Evolutionary conservation across 2,113 vertebrate species (phyloP).

Genomic region (Chrysochloris asiatica): DNA sequence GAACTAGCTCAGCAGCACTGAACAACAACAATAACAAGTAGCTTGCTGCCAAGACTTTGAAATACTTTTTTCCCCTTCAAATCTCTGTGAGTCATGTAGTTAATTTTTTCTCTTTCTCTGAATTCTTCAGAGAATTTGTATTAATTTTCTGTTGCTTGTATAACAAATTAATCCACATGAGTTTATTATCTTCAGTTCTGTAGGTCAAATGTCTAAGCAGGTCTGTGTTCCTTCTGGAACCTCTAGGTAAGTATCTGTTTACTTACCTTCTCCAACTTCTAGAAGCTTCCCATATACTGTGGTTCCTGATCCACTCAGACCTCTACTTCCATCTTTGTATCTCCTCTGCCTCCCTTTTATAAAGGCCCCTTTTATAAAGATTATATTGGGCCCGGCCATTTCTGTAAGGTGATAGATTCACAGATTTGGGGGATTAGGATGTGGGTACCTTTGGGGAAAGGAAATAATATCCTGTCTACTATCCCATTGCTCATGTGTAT

Average conservation of each 20-base stretch:
- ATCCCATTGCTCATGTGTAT: too few relatives aligned
- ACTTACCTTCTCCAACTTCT: background rate
- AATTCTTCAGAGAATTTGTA: conserved; percentile 1
- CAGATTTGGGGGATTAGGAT: background rate
- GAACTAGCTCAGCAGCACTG: too few relatives aligned
- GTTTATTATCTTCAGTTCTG: background rate
- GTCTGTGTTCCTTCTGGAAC: background rate
- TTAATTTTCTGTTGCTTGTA: background rate
- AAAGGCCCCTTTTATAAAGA: background rate
- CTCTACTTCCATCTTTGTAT: background rate
- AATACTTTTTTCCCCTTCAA: background rate
- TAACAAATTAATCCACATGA: background rate
- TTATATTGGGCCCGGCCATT: background rate
- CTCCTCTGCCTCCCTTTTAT: background rate
- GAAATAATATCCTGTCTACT: too few relatives aligned
- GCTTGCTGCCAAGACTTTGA: background rate
- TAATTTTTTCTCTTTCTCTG: background rate
- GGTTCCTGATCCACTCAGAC: background rate
- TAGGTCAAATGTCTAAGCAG: background rate
- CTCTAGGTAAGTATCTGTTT: background rate
- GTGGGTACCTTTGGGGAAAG: background rate
- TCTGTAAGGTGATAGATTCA: background rate
- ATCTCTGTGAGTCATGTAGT: background rate
- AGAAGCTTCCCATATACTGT: background rate
- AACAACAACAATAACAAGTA: too few relatives aligned